Percentiles rank a stretch among this genome's conserved stretches.
Evolutionary conservation across 2,797 vertebrate species (phyloP).

Genomic region (Phoxinus dragarum): DNA sequence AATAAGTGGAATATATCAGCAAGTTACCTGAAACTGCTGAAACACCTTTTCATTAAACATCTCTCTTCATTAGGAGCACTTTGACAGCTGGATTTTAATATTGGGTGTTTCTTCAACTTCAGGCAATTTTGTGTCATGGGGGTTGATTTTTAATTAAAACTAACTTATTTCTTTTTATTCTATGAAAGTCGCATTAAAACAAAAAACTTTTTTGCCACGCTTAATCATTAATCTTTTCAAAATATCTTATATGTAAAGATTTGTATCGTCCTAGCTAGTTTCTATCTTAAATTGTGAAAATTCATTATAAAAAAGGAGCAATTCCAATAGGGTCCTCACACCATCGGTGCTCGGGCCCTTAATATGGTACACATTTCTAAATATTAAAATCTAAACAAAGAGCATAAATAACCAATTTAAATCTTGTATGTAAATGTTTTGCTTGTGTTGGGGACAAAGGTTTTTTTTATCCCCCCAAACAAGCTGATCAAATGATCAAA

Average conservation of each 20-base stretch:
- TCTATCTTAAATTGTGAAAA: background rate
- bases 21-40: conserved; percentile 10
- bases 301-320: background rate
- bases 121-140: background rate
- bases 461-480: background rate
- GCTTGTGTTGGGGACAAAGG: too few relatives aligned
- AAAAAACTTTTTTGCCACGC: background rate
- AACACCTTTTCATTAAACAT: conserved; percentile 19
- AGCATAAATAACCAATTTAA: background rate
- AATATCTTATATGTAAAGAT: background rate
- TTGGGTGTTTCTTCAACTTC: background rate
- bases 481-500: background rate
- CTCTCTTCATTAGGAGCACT: conserved; percentile 6
- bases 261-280: background rate
- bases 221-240: background rate
- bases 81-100: conserved; percentile 29
- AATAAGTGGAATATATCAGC: conserved; percentile 1
- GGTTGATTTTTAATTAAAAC: background rate
- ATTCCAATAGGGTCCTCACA: too few relatives aligned
- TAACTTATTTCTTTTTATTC: background rate
- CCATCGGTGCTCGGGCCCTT: too few relatives aligned
- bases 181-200: background rate
- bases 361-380: background rate
- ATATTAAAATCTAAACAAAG: background rate
- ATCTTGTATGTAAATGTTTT: too few relatives aligned